A percentile compares a stretch with the other conserved stretches of the same genome.
Conservation (phyloP, 2,888 invertebrate species). For the Stenoptilia bipunctidactyla region DNA sequence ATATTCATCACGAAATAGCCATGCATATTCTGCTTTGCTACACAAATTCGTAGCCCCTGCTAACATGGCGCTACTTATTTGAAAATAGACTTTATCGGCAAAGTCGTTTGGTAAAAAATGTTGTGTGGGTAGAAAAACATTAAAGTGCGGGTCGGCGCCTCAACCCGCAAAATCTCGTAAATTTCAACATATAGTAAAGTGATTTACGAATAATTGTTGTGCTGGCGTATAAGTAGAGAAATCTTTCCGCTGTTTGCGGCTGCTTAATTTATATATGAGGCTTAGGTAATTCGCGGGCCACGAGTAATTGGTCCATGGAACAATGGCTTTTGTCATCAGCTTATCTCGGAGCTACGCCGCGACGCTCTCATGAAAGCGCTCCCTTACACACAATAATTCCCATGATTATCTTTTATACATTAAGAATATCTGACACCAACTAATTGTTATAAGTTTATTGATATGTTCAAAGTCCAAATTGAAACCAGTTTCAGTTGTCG, state of each 20-base stretch:
- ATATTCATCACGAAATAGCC: constrained; percentile 72
- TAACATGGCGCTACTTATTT: constrained; percentile 20
- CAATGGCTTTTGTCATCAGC: constrained; percentile 70
- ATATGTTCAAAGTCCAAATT: constrained; percentile 2
- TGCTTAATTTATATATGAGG: constrained; percentile 70
- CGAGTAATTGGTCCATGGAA: constrained; percentile 69
- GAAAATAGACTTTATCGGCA: constrained; percentile 46
- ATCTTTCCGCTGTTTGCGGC: constrained; percentile 71
- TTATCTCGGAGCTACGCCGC: constrained; percentile 50
- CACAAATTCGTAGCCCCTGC: constrained; percentile 55
- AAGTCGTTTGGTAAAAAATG: constrained; percentile 39
- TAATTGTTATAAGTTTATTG: constrained; percentile 1
- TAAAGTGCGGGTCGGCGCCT: constrained; percentile 43
- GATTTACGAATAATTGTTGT: constrained; percentile 73
- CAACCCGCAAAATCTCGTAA: constrained; percentile 48
- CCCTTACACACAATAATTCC: constrained; percentile 47
- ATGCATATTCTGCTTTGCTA: constrained; percentile 69
- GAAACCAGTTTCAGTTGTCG: no score
- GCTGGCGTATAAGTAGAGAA: constrained; percentile 70
- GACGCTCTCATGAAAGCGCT: constrained; percentile 52
- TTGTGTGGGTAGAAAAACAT: constrained; percentile 23
- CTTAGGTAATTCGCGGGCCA: constrained; percentile 68
- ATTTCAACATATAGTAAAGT: constrained; percentile 72
- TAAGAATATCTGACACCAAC: constrained; percentile 1
- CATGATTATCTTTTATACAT: constrained; percentile 26